These are phyloP conservation scores for Orcinus orca DNA, from an alignment of 2,113 vertebrate species.

Conservation along the genomic window DNA sequence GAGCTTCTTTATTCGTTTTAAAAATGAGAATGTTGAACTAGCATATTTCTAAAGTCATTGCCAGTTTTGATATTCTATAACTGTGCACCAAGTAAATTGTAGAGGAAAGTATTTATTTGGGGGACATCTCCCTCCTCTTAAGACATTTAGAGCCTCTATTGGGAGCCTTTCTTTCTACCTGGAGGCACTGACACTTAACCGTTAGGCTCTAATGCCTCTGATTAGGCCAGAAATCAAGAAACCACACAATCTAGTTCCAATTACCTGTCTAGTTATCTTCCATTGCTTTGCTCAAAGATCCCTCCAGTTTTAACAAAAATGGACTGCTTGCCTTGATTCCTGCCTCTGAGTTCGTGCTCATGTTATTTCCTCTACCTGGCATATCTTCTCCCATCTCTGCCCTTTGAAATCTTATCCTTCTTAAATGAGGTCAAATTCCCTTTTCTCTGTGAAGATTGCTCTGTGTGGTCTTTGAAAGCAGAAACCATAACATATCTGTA, in stretches of 20 bases:
- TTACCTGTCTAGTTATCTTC: neutral
- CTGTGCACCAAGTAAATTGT: neutral
- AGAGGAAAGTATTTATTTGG: neutral
- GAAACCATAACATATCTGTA: neutral
- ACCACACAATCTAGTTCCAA: neutral
- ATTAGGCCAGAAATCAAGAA: neutral
- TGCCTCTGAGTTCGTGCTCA: neutral
- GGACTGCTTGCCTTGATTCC: neutral
- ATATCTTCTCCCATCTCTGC: neutral
- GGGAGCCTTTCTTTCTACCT: neutral
- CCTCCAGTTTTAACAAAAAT: neutral
- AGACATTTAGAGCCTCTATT: neutral
- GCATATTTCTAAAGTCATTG: neutral
- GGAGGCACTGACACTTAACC: neutral
- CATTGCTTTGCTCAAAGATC: neutral
- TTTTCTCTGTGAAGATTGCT: neutral
- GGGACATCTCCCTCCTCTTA: neutral
- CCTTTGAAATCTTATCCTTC: neutral
- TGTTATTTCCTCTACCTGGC: neutral
- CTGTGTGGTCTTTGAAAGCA: neutral
- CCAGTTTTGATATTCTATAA: neutral
- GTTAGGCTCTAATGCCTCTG: neutral
- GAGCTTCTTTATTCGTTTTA: neutral
- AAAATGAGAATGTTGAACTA: constrained; percentile 22
- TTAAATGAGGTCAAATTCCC: neutral